These are phyloP conservation scores for Neodontobutis hainanensis DNA, from an alignment of 2,113 vertebrate species.

Conservation along the genomic window DNA sequence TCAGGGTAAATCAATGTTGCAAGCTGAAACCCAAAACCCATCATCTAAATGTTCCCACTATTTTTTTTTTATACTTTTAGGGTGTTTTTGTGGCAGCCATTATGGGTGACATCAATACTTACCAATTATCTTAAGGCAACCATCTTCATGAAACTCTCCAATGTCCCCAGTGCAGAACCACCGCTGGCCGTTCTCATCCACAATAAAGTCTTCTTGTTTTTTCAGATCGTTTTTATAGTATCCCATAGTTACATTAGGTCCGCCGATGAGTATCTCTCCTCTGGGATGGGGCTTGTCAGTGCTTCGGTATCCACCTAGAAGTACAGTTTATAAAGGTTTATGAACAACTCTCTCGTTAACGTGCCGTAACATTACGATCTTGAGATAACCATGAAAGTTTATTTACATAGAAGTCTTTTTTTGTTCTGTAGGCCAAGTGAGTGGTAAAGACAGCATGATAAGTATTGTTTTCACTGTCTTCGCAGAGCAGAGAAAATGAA, in stretches of 20 bases:
- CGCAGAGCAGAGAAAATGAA: no score
- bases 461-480: no score
- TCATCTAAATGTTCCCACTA: no score
- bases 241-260: constrained; percentile 93
- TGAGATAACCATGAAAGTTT: constrained; percentile 2
- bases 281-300: constrained; percentile 89
- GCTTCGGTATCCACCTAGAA: constrained; percentile 88
- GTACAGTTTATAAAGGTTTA: constrained; percentile 13
- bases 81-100: no score
- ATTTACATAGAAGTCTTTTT: constrained; percentile 21
- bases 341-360: not conserved
- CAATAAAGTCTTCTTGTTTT: constrained; percentile 86
- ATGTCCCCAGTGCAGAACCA: constrained; percentile 98
- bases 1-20: no score
- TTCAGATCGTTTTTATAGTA: constrained; percentile 90
- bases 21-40: no score
- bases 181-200: constrained; percentile 88
- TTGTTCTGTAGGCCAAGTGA: not conserved
- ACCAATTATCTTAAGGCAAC: constrained; percentile 97
- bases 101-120: constrained; percentile 45
- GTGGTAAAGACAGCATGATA: constrained; percentile 34
- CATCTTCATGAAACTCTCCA: constrained; percentile 91
- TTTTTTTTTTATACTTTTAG: no score
- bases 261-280: constrained; percentile 94
- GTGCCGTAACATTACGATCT: no score